Conservation (phyloP, 2,797 vertebrate genomes). For the Takifugu ocellatus region DNA sequence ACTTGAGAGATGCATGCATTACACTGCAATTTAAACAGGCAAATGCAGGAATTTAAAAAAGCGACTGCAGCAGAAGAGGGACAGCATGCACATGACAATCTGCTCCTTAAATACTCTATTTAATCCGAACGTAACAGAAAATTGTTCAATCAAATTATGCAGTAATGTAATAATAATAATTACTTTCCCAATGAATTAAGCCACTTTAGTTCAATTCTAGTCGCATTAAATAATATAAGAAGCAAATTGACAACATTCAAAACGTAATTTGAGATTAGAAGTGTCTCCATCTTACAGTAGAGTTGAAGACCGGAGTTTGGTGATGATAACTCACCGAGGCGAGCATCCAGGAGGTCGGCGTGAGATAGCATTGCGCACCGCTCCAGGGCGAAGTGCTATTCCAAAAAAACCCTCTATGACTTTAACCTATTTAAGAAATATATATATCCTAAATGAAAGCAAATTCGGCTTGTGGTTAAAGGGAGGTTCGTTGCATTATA, state of each 20-base stretch:
- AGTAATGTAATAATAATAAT: slow-evolving; percentile 85
- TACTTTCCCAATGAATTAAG: slow-evolving; percentile 90
- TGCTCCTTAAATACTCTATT: slow-evolving; percentile 70
- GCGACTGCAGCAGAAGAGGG: slow-evolving; percentile 13
- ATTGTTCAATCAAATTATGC: slow-evolving; percentile 93
- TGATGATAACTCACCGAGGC: slow-evolving; percentile 91
- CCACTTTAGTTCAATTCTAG: slow-evolving; percentile 81
- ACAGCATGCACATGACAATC: slow-evolving; percentile 47
- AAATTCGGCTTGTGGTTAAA: slow-evolving; percentile 99
- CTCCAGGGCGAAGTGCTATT: slow-evolving; percentile 89
- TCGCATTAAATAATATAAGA: slow-evolving; percentile 86
- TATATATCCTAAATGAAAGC: slow-evolving; percentile 97
- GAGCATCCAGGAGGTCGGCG: slow-evolving; percentile 98
- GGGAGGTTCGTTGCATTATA: slow-evolving; percentile 97
- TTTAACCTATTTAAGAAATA: slow-evolving; percentile 94
- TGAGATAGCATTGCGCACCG: slow-evolving; percentile 98
- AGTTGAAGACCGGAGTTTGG: slow-evolving; percentile 84
- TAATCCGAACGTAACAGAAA: slow-evolving; percentile 73
- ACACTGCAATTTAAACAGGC: slow-evolving; percentile 10
- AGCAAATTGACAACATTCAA: slow-evolving; percentile 92
- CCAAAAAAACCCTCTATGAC: slow-evolving; percentile 87
- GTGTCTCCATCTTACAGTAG: slow-evolving; percentile 80
- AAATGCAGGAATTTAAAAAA: slow-evolving; percentile 16
- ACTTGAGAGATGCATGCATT: slow-evolving; percentile 15
- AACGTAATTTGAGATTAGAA: slow-evolving; percentile 78